Conservation (phyloP, 1,140 invertebrate species). For the Condylostylus longicornis region DNA sequence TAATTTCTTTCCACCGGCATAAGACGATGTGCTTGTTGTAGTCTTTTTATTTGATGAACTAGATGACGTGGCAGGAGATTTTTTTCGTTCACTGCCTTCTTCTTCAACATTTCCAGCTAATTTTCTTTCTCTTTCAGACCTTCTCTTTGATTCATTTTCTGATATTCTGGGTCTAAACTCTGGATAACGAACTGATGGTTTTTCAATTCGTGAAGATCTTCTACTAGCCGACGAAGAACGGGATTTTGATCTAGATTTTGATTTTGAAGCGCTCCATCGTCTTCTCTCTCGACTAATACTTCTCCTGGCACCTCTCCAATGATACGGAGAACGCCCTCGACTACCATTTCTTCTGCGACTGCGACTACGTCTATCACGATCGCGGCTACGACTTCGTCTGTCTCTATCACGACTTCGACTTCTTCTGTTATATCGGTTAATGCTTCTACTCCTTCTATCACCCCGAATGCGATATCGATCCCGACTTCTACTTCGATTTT, state of each 20-base stretch:
- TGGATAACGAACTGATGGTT: conserved; percentile 25
- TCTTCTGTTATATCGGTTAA: not conserved
- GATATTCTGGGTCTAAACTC: conserved; percentile 25
- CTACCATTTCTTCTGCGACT: conserved; percentile 3
- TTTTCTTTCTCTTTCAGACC: too few species aligned
- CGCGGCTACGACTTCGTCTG: conserved; percentile 14
- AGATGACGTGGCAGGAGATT: conserved; percentile 29
- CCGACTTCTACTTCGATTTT: not conserved
- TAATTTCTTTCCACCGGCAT: conserved; percentile 37
- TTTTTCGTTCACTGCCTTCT: conserved; percentile 29
- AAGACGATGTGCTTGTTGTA: not conserved
- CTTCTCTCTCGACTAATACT: conserved; percentile 13
- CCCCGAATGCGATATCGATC: not conserved
- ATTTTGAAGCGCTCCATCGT: conserved; percentile 9
- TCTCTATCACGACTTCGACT: not conserved
- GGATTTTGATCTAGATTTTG: conserved; percentile 8
- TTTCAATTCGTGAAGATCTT: conserved; percentile 24
- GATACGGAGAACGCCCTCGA: conserved; percentile 8
- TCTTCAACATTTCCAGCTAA: conserved; percentile 16
- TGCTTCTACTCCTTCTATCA: not conserved
- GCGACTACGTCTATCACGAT: conserved; percentile 6
- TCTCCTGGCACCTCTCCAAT: conserved; percentile 1
- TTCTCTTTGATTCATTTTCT: conserved; percentile 6
- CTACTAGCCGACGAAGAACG: conserved; percentile 6
- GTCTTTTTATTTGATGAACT: conserved; percentile 8